Evolutionary conservation across 2,888 invertebrate species (phyloP).

Genomic region (Mantis religiosa): DNA sequence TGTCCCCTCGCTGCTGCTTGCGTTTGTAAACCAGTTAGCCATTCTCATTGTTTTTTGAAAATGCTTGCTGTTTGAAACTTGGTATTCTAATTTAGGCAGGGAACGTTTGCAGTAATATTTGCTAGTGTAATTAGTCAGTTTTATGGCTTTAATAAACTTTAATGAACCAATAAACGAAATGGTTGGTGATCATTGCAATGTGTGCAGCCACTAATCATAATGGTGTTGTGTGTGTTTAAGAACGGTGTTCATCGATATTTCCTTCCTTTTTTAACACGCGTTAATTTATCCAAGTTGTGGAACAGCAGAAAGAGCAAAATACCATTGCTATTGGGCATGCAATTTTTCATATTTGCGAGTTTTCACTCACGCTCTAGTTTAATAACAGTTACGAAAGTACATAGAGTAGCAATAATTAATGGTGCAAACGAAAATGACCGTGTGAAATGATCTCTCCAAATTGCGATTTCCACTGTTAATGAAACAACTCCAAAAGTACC

Average conservation of each 20-base stretch:
- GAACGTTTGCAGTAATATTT: background rate
- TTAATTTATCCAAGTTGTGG: background rate
- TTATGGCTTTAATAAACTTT: conserved; percentile 6
- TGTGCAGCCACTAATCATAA: background rate
- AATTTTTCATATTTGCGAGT: background rate
- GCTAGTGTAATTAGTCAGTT: background rate
- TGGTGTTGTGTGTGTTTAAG: background rate
- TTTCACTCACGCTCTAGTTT: background rate
- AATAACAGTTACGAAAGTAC: background rate
- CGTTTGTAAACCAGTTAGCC: background rate
- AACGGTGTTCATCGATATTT: background rate
- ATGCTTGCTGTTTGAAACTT: background rate
- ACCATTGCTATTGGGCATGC: background rate
- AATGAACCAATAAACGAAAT: conserved; percentile 4
- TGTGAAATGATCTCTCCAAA: background rate
- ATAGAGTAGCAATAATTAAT: background rate
- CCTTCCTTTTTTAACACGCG: background rate
- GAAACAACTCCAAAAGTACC: background rate
- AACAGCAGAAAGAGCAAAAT: background rate
- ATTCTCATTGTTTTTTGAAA: background rate
- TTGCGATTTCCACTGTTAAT: background rate
- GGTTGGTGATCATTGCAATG: background rate
- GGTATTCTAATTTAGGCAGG: background rate
- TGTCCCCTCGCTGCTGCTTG: background rate
- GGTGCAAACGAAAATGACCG: background rate